Base-by-base conservation (phyloP, 2,888 invertebrate species). In the Trilocha varians region DNA sequence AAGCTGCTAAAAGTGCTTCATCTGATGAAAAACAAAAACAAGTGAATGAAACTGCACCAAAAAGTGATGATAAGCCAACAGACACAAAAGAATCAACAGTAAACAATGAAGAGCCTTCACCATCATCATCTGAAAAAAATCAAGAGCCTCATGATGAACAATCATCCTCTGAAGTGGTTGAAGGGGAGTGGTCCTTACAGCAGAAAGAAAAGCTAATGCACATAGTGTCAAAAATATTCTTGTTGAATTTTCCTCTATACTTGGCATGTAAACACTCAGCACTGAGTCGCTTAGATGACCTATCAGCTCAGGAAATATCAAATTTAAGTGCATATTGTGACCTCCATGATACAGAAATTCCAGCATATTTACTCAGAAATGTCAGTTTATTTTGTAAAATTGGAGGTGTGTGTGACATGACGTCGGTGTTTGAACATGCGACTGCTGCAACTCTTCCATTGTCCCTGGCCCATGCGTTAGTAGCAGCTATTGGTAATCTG, bases 361-460 rank as follows among this genome's bases (percentile, higher is more conserved):
- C 97, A 16, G 92, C 96, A 44, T 95, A 94, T 72, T 87, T 97
- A 50, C 87, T 97, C 46, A 90, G 96, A 43, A 97, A 97, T 82
- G 96, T 97, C n/a, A 94, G 94, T 58, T 88, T 95, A 62, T 97
- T 97, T 82, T 97, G 97, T 77, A 96, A 96, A 72, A 90, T 92
- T 51, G 95, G 95, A 46, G 97, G 97, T 17, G 91, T 97, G 46
- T 91, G 93, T 65, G 91, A 95, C 32, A 94, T 97, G 91, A 92
- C 93, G 18, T 87, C 91, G 41, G 95, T 96, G 70, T 96, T 97
- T 78, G 94, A 94, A 57, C 87, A 89, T 71, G 88, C 91, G 36
- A 87, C 88, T 51, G 92, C 95, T 35, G 88, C 89, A 37, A 88
- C 89, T 38, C 83, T 98, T 59, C 95, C 97, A 1, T 90, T 96